A percentile compares a stretch with the other conserved stretches of the same genome.
phyloP scores from a whole-genome alignment of 64 coral and sea anemone species.

The Exaiptasia diaphana region DNA sequence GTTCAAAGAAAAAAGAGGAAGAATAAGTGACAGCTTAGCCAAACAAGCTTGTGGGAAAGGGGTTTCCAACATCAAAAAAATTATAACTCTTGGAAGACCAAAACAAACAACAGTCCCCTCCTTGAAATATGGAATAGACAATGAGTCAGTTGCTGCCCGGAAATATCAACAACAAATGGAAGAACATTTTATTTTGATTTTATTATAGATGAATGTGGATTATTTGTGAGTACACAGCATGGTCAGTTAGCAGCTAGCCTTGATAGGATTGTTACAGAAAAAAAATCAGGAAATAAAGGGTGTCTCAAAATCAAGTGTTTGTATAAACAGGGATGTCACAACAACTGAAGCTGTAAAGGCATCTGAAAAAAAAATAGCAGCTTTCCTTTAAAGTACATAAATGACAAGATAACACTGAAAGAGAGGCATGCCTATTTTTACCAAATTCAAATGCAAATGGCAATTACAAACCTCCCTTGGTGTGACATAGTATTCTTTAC shows the following conservation, averaged over 20 bases:
- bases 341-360: background rate
- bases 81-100: no score
- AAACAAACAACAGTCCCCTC: background rate
- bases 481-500: background rate
- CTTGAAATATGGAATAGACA: background rate
- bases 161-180: background rate
- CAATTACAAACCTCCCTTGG: background rate
- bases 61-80: no score
- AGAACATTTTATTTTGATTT: background rate
- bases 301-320: background rate
- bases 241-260: background rate
- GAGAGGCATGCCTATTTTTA: background rate
- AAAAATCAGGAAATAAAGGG: background rate
- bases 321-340: background rate
- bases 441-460: background rate
- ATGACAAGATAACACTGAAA: background rate
- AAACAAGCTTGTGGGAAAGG: no score
- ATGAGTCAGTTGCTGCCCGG: background rate
- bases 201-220: background rate
- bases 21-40: no score
- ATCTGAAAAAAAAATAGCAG: background rate
- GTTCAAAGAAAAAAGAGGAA: background rate
- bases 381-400: background rate
- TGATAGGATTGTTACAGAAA: background rate
- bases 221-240: background rate